Base-by-base conservation (phyloP, 2,797 vertebrate genomes). In the Tolypeutes matacus region DNA sequence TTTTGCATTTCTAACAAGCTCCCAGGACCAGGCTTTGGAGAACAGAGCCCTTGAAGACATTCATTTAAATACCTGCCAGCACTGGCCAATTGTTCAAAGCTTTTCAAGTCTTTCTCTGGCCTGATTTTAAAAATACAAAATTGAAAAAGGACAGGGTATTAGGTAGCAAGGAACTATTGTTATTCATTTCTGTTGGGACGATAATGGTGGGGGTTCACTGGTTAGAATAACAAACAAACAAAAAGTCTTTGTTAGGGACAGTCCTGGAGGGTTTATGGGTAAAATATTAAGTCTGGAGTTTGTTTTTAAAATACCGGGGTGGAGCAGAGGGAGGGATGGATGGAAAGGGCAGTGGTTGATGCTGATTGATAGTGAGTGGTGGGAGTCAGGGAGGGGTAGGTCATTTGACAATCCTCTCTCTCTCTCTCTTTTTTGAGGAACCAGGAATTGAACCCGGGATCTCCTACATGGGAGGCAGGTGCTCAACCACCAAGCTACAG, bases 261-360 rank as follows among this genome's bases (percentile, higher is more conserved):
- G 8, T 46, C 5, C 46, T 46, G 46, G 46, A 46, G 46, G 5
- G 46, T 46, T 46, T 46, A 46, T 46, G 46, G 46, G 8, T 46
- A 46, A 46, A 46, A 46, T 46, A 46, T 46, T 8, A 46, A 27
- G 14, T 2, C n/a, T 1, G 20, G 20, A 29, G 49, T 81, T 42
- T 34, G 1, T 72, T 53, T 53, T 46, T 25, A 21, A 49, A 46
- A 21, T 36, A 7, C 1, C 62, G 3, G 39, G 36, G 21, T 17
- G 2, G 0, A n/a, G 23, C 1, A 10, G 34, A 53, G 69, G 25
- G 27, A 21, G 3, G 6, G 36, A 8, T 0, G 12, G 25, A 3
- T 5, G 14, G 7, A 34, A 25, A 31, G 0, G 7, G 14, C 25
- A 20, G 49, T 9, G 1, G 25, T 3, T 31, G 2, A 13, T 8